Evolutionary conservation across 2,797 vertebrate genomes (phyloP), one percentile per base, ranked within the genome.

Genomic region (Spea hammondii): DNA sequence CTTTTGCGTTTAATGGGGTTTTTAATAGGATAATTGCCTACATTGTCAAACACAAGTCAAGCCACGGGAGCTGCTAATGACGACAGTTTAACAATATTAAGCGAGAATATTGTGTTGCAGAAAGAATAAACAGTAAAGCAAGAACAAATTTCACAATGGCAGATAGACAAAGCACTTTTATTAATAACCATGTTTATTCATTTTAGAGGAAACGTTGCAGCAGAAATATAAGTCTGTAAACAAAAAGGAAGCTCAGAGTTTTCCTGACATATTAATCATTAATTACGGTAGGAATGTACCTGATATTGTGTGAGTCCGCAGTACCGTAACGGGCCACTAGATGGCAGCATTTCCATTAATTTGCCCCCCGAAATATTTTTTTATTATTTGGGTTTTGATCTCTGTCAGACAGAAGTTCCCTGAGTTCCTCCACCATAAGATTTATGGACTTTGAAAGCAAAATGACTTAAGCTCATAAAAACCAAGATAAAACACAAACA

Each of bases 271-370:
- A 32, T 32, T 32, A 32, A 2, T 32, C 32, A 3, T 1, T 32
- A 32, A 32, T 32, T 32, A 32, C 32, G 1, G 32, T 32, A 32
- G 3, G 32, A 32, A 32, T 32, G 17, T 32, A 32, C 32, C 32
- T 32, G 32, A 2, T 32, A 17, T 32, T 32, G 2, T 32, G 32
- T 32, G 32, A 32, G 32, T 32, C 32, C 32, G 32, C 32, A 1
- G 32, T 32, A 32, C 32, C 32, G 1, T 32, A 32, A 32, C 32
- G 32, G 6, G 62, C 64, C 91, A 88, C 87, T 86, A 91, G 92
- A 81, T 91, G 91, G 91, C 89, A 88, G 84, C 84, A 32, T 32
- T 32, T 32, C 32, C 32, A 32, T 32, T 32, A 1, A 68, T 57
- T 8, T 17, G 55, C 3, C 6, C 11, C 46, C 7, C 45, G 8